Base-by-base conservation (phyloP, 2,797 vertebrate genomes). In the Scomberomorus guttatus region DNA sequence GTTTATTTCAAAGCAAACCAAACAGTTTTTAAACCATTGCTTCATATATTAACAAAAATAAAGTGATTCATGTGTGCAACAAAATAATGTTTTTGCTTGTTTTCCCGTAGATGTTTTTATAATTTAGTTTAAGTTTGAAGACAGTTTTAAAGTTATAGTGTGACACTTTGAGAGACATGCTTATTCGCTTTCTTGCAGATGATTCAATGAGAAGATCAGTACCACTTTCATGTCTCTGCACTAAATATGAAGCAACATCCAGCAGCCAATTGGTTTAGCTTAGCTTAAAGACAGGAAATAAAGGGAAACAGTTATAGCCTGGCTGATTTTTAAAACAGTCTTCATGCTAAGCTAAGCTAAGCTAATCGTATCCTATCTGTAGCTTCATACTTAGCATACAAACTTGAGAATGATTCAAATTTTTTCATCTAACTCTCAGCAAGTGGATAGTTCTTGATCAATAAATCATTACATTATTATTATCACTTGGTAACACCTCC, bases 31-130 rank as follows among this genome's bases (percentile, higher is more conserved):
- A 77, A 90, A 75, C 50, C 12, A 12, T 50, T 27, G 63, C 54
- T 85, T 77, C 67, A 69, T 71, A 80, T 73, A 48, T 76, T 74
- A 81, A 76, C 17, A 72, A 73, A 20, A 92, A 91, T 93, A 93
- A 94, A 93, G 89, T 82, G 74, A 85, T 90, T 90, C 13, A 68
- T 13, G 60, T 92, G 83, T 84, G 80, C 79, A 87, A 84, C 25
- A 77, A 81, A 56, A 15, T 27, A 10, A 65, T 76, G 24, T 77
- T 80, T 80, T 83, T 72, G 24, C 61, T 81, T 84, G 77, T 22
- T 82, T 65, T 67, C 20, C 17, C 6, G 9, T 12, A 73, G 56
- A 50, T 77, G 80, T 32, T 14, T 24, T 8, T 37, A 55, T 25
- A 51, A 10, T 70, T n/a, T 12, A 17, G 1, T 27, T 66, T 1